Evolutionary conservation across 2,113 vertebrate genomes (phyloP).

Genomic region (Aptenodytes forsteri): DNA sequence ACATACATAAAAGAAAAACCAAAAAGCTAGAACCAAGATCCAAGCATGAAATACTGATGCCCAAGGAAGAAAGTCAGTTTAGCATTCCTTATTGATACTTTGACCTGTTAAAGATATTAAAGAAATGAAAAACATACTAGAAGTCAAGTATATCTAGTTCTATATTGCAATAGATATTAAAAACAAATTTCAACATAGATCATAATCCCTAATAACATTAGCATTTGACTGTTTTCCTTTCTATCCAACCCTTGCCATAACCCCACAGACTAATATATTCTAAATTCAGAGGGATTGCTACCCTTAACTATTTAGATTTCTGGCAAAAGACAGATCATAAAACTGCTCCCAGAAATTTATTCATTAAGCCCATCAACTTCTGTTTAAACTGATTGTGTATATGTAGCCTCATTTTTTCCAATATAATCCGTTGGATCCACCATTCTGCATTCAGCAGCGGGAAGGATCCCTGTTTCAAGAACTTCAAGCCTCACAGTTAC

Average conservation of each 20-base stretch:
- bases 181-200: neutral
- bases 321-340: neutral
- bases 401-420: neutral
- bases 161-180: neutral
- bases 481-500: neutral
- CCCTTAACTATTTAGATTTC: neutral
- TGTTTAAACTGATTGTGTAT: neutral
- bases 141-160: neutral
- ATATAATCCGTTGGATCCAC: neutral
- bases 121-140: neutral
- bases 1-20: neutral
- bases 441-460: neutral
- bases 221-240: neutral
- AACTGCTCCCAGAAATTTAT: neutral
- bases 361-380: neutral
- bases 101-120: neutral
- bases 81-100: neutral
- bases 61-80: neutral
- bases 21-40: neutral
- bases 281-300: neutral
- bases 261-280: neutral
- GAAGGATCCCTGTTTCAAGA: neutral
- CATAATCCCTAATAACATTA: neutral
- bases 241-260: neutral
- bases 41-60: neutral